A percentile compares a stretch with the other conserved stretches of the same genome.
Evolutionary conservation across 2,797 vertebrate species (phyloP).

Genomic region (Oryzias sinensis): DNA sequence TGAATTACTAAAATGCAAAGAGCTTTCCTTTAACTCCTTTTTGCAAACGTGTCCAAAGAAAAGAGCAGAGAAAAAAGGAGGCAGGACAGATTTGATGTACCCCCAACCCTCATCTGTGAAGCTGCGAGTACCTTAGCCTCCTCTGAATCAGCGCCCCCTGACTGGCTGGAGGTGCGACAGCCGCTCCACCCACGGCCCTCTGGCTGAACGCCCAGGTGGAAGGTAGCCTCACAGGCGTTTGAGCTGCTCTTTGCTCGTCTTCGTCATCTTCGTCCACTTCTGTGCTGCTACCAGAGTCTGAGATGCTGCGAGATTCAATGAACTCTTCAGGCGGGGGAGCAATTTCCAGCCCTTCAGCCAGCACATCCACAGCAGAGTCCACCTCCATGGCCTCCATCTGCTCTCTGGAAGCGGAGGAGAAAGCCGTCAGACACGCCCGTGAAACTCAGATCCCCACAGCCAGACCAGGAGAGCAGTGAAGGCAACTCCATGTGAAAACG

Average conservation of each 20-base stretch:
- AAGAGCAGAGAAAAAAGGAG: no score
- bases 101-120: not conserved
- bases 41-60: no score
- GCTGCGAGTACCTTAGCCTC: constrained; percentile 53
- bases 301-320: constrained; percentile 29
- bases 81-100: no score
- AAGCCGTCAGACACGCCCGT: no score
- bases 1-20: no score
- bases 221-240: constrained; percentile 40
- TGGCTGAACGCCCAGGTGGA: constrained; percentile 70
- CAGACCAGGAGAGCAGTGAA: no score
- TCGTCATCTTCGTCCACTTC: constrained; percentile 51
- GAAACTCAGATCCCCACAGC: no score
- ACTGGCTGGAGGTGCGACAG: constrained; percentile 1
- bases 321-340: constrained; percentile 11
- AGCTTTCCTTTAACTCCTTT: no score
- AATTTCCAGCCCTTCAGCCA: not conserved
- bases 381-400: constrained; percentile 88
- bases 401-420: no score
- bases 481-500: no score
- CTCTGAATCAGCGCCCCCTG: constrained; percentile 41
- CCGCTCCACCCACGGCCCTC: constrained; percentile 32
- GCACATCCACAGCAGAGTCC: constrained; percentile 61
- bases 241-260: not conserved
- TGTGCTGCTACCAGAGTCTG: constrained; percentile 74